Evolutionary conservation across 2,888 invertebrate genomes (phyloP), one percentile per base, ranked within the genome.

Genomic region (Nomada goodeniana): DNA sequence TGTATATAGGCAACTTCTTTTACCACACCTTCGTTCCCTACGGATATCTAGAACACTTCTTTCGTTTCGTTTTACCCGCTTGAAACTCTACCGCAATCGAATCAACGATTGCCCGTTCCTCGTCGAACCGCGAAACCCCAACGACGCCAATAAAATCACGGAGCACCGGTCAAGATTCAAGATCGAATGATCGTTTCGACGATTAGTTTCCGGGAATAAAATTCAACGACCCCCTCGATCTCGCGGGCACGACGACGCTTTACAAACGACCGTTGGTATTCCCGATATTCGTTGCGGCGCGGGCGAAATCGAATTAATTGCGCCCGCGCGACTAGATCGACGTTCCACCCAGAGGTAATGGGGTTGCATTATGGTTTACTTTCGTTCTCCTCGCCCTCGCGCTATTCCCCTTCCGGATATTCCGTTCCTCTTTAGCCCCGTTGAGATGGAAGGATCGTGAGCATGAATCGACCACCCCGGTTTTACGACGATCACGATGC

Each of bases 401-500:
- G 68, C 69, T 11, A 13, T 57, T 42, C 18, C 57, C 57, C 63
- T 26, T n/a, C 55, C n/a, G 15, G 20, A 79, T 47, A 42, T 61
- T 57, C 63, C 65, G 57, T 59, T 42, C 79, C 47, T 75, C 61
- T 76, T 20, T 61, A 50, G 61, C 53, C 74, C n/a, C 53, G 36
- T 20, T 47, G 65, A 55, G 82, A 88, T 80, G 76, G 80, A 61
- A 50, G 63, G 60, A 23, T 69, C 69, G 83, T 67, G 59, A 63
- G 26, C 76, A 79, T 72, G 82, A 65, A 59, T 76, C 65, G 80
- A 61, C 70, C 65, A 82, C 87, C 82, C 80, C 42, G 85, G 76
- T 86, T 90, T 89, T 90, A 91, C 86, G 90, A 85, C 74, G 77
- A 70, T 68, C 57, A 67, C 74, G 71, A 60, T 53, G 75, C 71